Evolutionary conservation across 2,888 invertebrate species (phyloP), one percentile per base, ranked within the genome.

Genomic region (Panorpa germanica): DNA sequence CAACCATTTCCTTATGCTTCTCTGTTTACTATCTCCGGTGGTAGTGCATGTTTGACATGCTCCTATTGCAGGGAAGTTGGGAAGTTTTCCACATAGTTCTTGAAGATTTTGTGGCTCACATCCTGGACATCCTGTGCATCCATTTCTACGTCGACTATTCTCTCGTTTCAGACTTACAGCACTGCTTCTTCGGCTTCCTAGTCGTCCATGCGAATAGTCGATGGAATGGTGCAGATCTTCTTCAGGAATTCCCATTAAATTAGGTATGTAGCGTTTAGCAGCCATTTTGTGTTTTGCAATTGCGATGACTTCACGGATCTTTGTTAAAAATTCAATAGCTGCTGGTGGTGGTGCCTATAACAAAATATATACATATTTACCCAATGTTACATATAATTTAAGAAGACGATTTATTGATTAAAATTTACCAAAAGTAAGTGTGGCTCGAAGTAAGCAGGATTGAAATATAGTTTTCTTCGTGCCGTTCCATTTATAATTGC

Each of bases 371-470:
- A 13, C 16, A 20, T 34, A 44, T 16, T 20, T 22, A 21, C 6
- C 10, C 4, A 23, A 23, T 21, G 7, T 7, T 12, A 14, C 2
- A 17, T 14, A 12, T 12, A 6, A 10, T 26, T 30, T 26, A 23
- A 23, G 12, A 5, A 11, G 15, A 26, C 13, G 18, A 20, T 19
- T 5, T 24, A 37, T 31, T 5, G 31, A 20, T 18, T 15, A n/a
- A 24, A 13, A 49, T 65, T 63, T 59, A 83, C 83, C 58, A 75
- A 60, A 48, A 90, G 61, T 26, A 85, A 50, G 40, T 86, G 80
- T 15, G 80, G 78, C 48, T 90, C 88, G 45, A 90, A 86, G 48
- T 86, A 90, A 5, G 86, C 85, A 1, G 85, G 85, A 50, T 85
- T 86, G 45, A 86, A 86, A 47, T 83, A 86, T 3, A 86, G 58